These are phyloP conservation scores for Cromileptes altivelis DNA, from an alignment of 2,113 vertebrate species.

Conservation along the genomic window DNA sequence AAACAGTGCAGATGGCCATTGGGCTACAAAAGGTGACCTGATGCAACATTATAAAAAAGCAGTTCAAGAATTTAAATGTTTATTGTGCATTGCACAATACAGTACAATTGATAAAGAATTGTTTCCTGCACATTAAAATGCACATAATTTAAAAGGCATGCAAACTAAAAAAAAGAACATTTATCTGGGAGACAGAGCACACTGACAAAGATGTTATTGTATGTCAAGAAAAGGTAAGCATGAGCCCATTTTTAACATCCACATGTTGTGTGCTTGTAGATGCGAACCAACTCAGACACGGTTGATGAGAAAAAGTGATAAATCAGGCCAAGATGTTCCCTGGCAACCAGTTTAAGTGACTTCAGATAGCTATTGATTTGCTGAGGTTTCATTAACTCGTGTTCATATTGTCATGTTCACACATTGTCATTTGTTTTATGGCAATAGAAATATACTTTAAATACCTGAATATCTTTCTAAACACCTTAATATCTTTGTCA, in stretches of 20 bases:
- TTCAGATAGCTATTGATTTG: constrained; percentile 3
- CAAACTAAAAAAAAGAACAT: not conserved
- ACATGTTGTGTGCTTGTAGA: not conserved
- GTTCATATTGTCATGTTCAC: not conserved
- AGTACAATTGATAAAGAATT: not conserved
- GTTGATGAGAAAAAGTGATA: not conserved
- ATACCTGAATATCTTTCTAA: constrained; percentile 11
- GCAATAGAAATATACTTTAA: not conserved
- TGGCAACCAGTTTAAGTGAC: not conserved
- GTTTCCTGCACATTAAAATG: constrained; percentile 1
- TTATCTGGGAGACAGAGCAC: not conserved
- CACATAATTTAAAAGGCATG: not conserved
- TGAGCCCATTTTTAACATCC: not conserved
- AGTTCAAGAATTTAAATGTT: constrained; percentile 5
- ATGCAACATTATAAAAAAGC: constrained; percentile 18
- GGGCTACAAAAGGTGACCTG: constrained; percentile 13
- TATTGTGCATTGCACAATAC: not conserved
- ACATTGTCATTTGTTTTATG: not conserved
- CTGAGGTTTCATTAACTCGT: not conserved
- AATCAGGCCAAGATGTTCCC: not conserved
- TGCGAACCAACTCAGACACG: not conserved
- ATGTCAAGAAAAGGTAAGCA: not conserved
- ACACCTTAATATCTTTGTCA: constrained; percentile 53
- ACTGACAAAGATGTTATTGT: not conserved
- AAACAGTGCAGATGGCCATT: not conserved